Evolutionary conservation across 2,888 invertebrate genomes (phyloP), one percentile per base, ranked within the genome.

Genomic region (Homarus gammarus): DNA sequence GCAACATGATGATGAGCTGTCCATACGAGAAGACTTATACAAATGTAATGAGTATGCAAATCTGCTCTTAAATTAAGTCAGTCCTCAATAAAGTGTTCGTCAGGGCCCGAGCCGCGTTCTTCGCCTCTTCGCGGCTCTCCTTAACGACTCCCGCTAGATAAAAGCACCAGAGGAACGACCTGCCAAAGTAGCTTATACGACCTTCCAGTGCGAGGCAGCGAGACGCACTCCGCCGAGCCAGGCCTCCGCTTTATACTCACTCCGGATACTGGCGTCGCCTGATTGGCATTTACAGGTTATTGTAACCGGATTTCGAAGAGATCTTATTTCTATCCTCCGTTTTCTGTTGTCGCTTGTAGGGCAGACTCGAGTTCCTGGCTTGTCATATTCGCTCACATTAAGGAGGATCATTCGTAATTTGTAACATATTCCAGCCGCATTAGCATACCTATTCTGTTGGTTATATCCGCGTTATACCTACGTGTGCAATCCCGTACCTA

Each of bases 381-480:
- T 70, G 87, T 87, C 87, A 87, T 87, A 87, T 79, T 79, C 79
- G 38, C 72, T 38, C 79, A 51, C 81, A 87, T 87, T 87, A 87
- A 87, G 33, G 44, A 73, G 87, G 75, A 83, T 88, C 82, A 82
- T 77, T 72, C 75, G 82, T 88, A 83, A 88, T 83, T 82, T 83
- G 87, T 82, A 88, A 83, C 82, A 64, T 88, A 77, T 82, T 88
- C 77, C 64, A 15, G 70, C 33, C 38, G 82, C 82, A 88, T 88
- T 88, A 88, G 87, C 87, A 88, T 88, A 88, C 83, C 87, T 73
- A 88, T 88, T 88, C 64, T 56, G 64, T 83, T 56, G 87, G 78
- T 82, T 88, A 88, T 88, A 88, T 83, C 87, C 75, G 81, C 87
- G 87, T 88, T 88, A 88, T 88, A 82, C 87, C 83, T 61, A 83